Evolutionary conservation across 2,888 invertebrate species (phyloP).

Genomic region (Platypus cylindrus): DNA sequence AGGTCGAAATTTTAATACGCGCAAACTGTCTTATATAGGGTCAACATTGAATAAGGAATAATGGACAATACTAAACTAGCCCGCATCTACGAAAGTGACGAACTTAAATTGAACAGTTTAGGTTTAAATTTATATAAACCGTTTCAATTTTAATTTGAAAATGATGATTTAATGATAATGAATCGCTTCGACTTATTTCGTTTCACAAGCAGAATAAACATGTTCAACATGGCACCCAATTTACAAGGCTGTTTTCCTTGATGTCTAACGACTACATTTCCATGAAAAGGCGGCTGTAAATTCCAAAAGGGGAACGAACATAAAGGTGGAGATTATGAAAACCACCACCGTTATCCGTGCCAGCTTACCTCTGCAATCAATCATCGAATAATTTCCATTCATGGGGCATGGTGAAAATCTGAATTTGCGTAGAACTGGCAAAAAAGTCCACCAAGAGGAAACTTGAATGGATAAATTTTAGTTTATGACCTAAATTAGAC

Average conservation of each 20-base stretch:
- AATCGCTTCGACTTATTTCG: too few relatives aligned
- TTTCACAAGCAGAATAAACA: constrained; percentile 16
- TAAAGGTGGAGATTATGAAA: constrained; percentile 27
- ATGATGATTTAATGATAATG: too few relatives aligned
- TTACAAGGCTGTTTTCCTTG: constrained; percentile 19
- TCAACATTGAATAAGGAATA: too few relatives aligned
- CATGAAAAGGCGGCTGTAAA: constrained; percentile 19
- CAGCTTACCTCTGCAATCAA: constrained; percentile 17
- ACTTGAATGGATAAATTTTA: constrained; percentile 13
- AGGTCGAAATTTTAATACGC: too few relatives aligned
- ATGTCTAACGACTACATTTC: constrained; percentile 21
- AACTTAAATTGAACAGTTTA: too few relatives aligned
- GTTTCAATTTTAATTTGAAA: too few relatives aligned
- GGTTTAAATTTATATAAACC: too few relatives aligned
- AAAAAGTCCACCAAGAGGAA: constrained; percentile 7
- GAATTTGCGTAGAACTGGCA: constrained; percentile 10
- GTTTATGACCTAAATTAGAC: constrained; percentile 9
- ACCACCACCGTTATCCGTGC: constrained; percentile 22
- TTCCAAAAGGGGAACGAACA: constrained; percentile 18
- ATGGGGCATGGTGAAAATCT: constrained; percentile 13
- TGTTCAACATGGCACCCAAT: constrained; percentile 16
- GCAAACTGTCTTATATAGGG: too few relatives aligned
- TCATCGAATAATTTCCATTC: constrained; percentile 17
- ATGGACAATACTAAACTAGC: too few relatives aligned
- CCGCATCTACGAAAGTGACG: too few relatives aligned